Percentiles rank a stretch among this genome's conserved stretches.
Conservation (phyloP, 2,797 vertebrate genomes). For the Enteromius paludinosus region DNA sequence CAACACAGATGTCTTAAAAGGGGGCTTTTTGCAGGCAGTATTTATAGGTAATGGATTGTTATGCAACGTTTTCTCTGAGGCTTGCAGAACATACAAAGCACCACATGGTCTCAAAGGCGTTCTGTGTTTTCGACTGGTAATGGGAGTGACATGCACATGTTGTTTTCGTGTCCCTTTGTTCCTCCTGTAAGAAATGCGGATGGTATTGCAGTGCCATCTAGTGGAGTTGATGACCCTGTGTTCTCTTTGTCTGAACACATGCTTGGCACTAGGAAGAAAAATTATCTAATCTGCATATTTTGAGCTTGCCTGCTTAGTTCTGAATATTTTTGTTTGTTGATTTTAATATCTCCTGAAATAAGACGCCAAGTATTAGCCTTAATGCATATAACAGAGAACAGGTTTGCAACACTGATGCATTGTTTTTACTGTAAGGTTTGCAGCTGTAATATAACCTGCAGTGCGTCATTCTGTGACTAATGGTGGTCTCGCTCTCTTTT, state of each 20-base stretch:
- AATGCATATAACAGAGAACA: neutral
- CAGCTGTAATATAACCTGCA: conserved; percentile 2
- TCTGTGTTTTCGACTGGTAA: conserved; percentile 13
- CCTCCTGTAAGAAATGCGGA: neutral
- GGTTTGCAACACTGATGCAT: neutral
- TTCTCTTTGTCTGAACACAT: conserved; percentile 45
- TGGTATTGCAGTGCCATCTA: conserved; percentile 60
- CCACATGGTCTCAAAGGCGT: conserved; percentile 3
- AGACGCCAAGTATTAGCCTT: neutral
- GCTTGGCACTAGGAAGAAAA: conserved; percentile 31
- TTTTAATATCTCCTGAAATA: neutral
- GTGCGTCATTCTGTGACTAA: conserved; percentile 34
- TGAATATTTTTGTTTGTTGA: neutral
- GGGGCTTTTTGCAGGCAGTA: neutral
- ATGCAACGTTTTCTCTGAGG: conserved; percentile 9
- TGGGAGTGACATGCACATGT: conserved; percentile 34
- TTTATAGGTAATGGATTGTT: neutral
- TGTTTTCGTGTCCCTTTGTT: conserved; percentile 36
- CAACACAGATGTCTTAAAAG: neutral
- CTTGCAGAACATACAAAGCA: neutral
- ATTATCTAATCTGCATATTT: neutral
- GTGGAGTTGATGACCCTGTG: conserved; percentile 45
- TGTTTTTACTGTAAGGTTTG: conserved; percentile 1
- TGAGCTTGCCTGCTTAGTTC: neutral
- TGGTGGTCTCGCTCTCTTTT: neutral